These are phyloP conservation scores for Origma solitaria DNA, from an alignment of 2,113 vertebrate genomes.

Conservation along the genomic window DNA sequence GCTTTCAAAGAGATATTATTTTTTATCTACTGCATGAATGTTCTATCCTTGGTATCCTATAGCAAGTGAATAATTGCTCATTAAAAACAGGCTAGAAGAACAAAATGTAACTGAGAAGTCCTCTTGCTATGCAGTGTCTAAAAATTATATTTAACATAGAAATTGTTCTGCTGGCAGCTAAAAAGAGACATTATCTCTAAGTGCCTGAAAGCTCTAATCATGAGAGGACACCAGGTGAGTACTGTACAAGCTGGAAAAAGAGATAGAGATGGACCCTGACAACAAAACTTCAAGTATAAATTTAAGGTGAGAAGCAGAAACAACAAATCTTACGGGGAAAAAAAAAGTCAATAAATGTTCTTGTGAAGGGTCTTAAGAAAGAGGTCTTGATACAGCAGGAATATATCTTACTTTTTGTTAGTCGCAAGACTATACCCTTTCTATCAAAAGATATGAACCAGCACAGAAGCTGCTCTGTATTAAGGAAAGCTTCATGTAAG, in stretches of 20 bases:
- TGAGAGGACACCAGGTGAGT: background rate
- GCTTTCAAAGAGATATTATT: background rate
- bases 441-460: background rate
- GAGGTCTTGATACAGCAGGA: background rate
- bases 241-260: background rate
- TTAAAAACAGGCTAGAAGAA: conserved; percentile 11
- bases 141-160: conserved; percentile 2
- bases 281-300: background rate
- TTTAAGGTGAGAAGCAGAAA: background rate
- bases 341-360: background rate
- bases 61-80: background rate
- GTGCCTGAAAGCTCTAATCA: background rate
- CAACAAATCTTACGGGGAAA: background rate
- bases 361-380: background rate
- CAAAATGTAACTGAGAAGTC: conserved; percentile 21
- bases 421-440: background rate
- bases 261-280: background rate
- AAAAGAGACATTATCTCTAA: background rate
- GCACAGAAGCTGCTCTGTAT: fast-evolving
- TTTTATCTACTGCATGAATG: background rate
- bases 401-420: background rate
- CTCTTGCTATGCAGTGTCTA: background rate
- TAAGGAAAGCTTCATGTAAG: background rate
- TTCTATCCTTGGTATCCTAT: background rate
- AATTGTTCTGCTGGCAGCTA: background rate